These are phyloP conservation scores for Rhadinocentrus ornatus DNA, from an alignment of 2,797 vertebrate genomes.

Conservation along the genomic window DNA sequence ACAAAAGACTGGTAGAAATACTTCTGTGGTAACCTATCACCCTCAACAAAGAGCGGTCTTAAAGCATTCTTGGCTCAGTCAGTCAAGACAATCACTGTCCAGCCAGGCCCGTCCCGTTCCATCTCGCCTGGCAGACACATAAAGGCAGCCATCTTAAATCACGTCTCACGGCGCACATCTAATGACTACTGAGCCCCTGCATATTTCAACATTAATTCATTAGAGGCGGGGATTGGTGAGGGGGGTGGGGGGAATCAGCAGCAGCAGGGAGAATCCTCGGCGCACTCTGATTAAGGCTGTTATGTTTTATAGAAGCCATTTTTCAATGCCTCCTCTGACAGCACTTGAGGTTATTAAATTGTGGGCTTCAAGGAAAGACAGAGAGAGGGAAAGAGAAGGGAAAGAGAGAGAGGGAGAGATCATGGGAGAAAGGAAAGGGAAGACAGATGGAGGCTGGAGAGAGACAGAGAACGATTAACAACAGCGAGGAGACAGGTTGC, in stretches of 20 bases:
- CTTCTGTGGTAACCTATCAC: slow-evolving; percentile 24
- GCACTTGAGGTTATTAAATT: slow-evolving; percentile 99
- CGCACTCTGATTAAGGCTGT: slow-evolving; percentile 97
- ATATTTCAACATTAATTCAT: slow-evolving; percentile 97
- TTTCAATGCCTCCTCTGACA: slow-evolving; percentile 97
- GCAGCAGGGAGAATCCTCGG: slow-evolving; percentile 84
- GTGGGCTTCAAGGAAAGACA: slow-evolving; percentile 89
- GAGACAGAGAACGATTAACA: slow-evolving; percentile 77
- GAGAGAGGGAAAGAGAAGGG: slow-evolving; percentile 57
- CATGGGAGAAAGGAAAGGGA: slow-evolving; percentile 58
- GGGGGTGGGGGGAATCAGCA: slow-evolving; percentile 72
- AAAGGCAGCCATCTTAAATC: slow-evolving; percentile 85
- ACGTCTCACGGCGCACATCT: slow-evolving; percentile 88
- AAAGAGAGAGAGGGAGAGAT: slow-evolving; percentile 47
- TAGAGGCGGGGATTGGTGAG: slow-evolving; percentile 89
- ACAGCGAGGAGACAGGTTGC: slow-evolving; percentile 75
- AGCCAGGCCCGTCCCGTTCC: slow-evolving; percentile 65
- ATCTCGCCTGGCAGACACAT: slow-evolving; percentile 76
- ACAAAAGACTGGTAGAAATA: slow-evolving; percentile 19
- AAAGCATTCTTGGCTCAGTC: slow-evolving; percentile 57
- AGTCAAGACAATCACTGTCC: slow-evolving; percentile 70
- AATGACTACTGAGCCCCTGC: slow-evolving; percentile 96
- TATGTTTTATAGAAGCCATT: slow-evolving; percentile 98
- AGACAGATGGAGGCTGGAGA: slow-evolving; percentile 71
- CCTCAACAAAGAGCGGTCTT: slow-evolving; percentile 36